Evolutionary conservation across 2,888 invertebrate species (phyloP).

Genomic region (Lapara coniferarum): DNA sequence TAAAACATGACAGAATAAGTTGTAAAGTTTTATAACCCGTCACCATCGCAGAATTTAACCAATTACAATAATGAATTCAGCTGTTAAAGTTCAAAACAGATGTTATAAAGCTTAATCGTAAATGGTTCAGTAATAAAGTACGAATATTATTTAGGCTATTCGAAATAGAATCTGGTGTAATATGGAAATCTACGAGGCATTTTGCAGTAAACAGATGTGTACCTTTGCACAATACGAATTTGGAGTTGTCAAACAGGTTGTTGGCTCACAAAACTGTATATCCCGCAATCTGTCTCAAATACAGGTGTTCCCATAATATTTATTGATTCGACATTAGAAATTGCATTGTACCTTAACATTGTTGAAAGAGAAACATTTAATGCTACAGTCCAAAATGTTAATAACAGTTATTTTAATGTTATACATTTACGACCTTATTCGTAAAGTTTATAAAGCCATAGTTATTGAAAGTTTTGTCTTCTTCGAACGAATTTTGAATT

Average conservation of each 20-base stretch:
- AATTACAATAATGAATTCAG: slow-evolving; percentile 40
- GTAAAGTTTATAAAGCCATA: too few species aligned
- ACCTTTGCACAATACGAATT: slow-evolving; percentile 3
- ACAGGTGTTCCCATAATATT: slow-evolving; percentile 12
- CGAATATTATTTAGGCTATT: slow-evolving; percentile 10
- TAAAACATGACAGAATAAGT: slow-evolving; percentile 3
- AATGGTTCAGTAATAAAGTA: slow-evolving; percentile 30
- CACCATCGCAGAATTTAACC: slow-evolving; percentile 36
- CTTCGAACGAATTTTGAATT: too few species aligned
- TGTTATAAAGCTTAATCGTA: slow-evolving; percentile 42
- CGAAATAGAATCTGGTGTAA: slow-evolving; percentile 17
- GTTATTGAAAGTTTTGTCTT: too few species aligned
- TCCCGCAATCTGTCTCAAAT: slow-evolving; percentile 15
- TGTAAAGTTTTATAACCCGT: slow-evolving; percentile 30
- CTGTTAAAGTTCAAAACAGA: slow-evolving; percentile 39
- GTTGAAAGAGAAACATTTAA: too few species aligned
- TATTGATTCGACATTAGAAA: slow-evolving; percentile 17
- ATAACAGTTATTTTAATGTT: too few species aligned
- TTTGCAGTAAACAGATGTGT: slow-evolving; percentile 16
- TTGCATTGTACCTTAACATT: not conserved
- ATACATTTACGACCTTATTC: too few species aligned
- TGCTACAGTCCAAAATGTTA: too few species aligned
- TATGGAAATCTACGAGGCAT: slow-evolving; percentile 16
- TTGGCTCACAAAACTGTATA: slow-evolving; percentile 5
- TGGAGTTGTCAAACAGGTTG: slow-evolving; percentile 9